These are phyloP conservation scores for Drosophila infuscata DNA, from an alignment of 2,888 invertebrate species.

Conservation along the genomic window DNA sequence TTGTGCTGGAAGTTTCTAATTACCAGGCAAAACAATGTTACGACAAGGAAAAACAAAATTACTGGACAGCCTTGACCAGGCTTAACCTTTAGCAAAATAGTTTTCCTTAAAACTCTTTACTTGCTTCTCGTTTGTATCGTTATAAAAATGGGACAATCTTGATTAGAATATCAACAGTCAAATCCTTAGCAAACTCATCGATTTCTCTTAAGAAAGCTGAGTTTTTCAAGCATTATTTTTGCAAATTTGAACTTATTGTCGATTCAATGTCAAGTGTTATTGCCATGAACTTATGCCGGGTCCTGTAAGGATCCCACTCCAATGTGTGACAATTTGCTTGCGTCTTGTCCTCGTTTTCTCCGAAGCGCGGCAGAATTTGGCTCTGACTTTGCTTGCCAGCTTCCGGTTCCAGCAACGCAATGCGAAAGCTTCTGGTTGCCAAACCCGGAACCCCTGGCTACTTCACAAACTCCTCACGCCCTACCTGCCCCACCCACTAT, in stretches of 20 bases:
- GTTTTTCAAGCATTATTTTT: conserved; percentile 52
- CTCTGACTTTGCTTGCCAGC: conserved; percentile 40
- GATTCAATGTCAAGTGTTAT: conserved; percentile 75
- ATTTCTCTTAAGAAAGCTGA: conserved; percentile 3
- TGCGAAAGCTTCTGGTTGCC: conserved; percentile 55
- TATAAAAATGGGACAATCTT: neutral
- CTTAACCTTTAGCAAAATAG: neutral
- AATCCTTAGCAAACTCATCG: neutral
- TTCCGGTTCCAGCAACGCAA: conserved; percentile 56
- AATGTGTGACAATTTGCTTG: neutral
- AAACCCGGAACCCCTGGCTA: conserved; percentile 20
- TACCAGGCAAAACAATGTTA: conserved; percentile 6
- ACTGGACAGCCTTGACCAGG: conserved; percentile 8
- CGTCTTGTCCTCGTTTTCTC: conserved; percentile 8
- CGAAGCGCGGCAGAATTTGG: conserved; percentile 25
- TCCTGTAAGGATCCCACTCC: neutral
- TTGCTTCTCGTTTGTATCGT: neutral
- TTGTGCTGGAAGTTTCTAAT: conserved; percentile 42
- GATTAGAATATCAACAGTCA: neutral
- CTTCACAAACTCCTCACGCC: neutral
- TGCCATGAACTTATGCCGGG: conserved; percentile 55
- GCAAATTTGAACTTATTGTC: conserved; percentile 69
- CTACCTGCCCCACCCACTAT: neutral
- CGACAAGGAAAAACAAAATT: neutral
- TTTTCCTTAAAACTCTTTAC: neutral